Conservation (phyloP, 2,888 invertebrate species). For the Cinara cedri region DNA sequence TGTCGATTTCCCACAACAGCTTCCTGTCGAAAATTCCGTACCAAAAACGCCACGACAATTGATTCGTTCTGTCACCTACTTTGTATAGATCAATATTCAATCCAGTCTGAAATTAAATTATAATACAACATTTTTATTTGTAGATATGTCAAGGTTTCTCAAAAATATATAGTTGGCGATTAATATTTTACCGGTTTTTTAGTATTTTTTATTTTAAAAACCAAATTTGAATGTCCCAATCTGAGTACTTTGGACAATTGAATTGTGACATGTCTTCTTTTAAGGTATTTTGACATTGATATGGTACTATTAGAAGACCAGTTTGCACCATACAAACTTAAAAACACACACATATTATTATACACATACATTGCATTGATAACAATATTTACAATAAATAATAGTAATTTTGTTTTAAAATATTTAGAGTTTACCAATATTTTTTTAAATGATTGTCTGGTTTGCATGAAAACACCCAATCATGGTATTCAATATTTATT, state of each 20-base stretch:
- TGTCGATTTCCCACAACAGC: conserved; percentile 29
- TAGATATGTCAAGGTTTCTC: too few relatives aligned
- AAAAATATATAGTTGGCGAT: too few relatives aligned
- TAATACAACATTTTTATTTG: too few relatives aligned
- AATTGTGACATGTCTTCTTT: conserved; percentile 66
- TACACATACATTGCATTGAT: too few relatives aligned
- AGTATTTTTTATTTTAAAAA: conserved; percentile 72
- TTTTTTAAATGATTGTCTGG: conserved; percentile 41
- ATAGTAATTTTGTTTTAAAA: not conserved
- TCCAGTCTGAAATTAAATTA: conserved; percentile 28
- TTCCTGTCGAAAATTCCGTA: conserved; percentile 21
- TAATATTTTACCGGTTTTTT: conserved; percentile 66
- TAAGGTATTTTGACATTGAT: conserved; percentile 62
- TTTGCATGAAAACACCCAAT: conserved; percentile 74
- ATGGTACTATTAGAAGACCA: conserved; percentile 54
- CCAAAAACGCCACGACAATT: conserved; percentile 34
- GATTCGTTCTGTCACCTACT: conserved; percentile 26
- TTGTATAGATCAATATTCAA: conserved; percentile 42
- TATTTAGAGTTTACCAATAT: conserved; percentile 15
- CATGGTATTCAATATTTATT: conserved; percentile 71
- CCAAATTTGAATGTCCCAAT: conserved; percentile 72
- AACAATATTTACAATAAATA: too few relatives aligned
- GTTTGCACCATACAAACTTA: conserved; percentile 35
- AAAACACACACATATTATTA: conserved; percentile 3
- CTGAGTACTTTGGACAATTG: conserved; percentile 70